A percentile compares a stretch with the other conserved stretches of the same genome.
phyloP scores from a whole-genome alignment of 2,888 invertebrate species.

The Xylota sylvarum region DNA sequence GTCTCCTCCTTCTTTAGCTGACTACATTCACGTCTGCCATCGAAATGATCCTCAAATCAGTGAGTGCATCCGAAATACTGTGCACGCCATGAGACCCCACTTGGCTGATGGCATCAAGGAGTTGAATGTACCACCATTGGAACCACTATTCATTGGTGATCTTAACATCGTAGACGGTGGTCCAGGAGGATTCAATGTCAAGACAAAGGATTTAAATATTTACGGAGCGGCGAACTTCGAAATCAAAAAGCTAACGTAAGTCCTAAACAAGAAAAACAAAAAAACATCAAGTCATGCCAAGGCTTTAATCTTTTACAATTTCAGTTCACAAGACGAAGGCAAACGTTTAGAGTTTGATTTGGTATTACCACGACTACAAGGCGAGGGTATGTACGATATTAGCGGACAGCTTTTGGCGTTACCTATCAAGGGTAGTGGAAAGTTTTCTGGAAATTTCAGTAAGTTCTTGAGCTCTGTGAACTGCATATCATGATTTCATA shows the following conservation, averaged over 20 bases:
- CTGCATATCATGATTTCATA: neutral
- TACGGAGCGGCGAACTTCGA: slow-evolving; percentile 88
- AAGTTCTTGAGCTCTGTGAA: slow-evolving; percentile 81
- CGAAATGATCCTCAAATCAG: slow-evolving; percentile 87
- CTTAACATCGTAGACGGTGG: slow-evolving; percentile 88
- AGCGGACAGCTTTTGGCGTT: slow-evolving; percentile 89
- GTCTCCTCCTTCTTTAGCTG: slow-evolving; percentile 86
- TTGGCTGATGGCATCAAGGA: slow-evolving; percentile 88
- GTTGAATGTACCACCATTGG: slow-evolving; percentile 89
- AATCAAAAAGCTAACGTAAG: slow-evolving; percentile 85
- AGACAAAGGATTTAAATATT: slow-evolving; percentile 87
- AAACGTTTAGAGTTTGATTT: slow-evolving; percentile 86
- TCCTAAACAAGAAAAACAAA: neutral
- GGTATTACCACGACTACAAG: slow-evolving; percentile 87
- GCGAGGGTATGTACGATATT: slow-evolving; percentile 88
- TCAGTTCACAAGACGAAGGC: slow-evolving; percentile 78
- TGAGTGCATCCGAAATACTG: slow-evolving; percentile 87
- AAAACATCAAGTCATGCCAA: neutral
- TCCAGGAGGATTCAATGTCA: slow-evolving; percentile 80
- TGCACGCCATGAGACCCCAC: slow-evolving; percentile 87
- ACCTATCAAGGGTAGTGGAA: slow-evolving; percentile 90
- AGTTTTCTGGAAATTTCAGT: slow-evolving; percentile 90
- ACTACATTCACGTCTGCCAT: slow-evolving; percentile 89
- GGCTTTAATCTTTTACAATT: neutral
- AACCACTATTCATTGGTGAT: slow-evolving; percentile 89